Percentiles rank a stretch among this genome's conserved stretches.
Conservation (phyloP, 2,113 vertebrate species). For the Bothrops jararaca region DNA sequence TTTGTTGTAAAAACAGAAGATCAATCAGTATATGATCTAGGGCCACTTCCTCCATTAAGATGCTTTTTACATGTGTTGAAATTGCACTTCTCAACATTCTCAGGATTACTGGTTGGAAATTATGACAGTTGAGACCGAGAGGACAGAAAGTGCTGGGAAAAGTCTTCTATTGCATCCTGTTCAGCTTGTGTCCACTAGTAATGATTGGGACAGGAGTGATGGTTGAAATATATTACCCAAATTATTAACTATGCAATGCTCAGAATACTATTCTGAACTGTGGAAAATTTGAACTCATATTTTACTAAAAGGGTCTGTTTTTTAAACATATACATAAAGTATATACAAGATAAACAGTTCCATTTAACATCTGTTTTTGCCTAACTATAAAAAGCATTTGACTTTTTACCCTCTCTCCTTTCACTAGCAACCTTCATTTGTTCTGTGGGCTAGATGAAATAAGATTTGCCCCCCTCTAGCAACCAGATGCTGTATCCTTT, state of each 20-base stretch:
- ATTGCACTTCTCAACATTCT: background rate
- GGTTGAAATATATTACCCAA: background rate
- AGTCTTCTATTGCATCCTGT: background rate
- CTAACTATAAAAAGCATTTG: conserved; percentile 63
- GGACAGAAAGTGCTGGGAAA: background rate
- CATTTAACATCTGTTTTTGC: conserved; percentile 71
- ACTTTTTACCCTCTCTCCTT: conserved; percentile 64
- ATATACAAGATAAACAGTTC: conserved; percentile 67
- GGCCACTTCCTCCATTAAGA: background rate
- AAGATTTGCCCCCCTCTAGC: conserved; percentile 39
- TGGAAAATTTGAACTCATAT: background rate
- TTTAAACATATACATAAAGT: conserved; percentile 65
- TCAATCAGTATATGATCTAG: background rate
- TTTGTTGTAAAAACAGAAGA: background rate
- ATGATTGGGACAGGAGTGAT: background rate
- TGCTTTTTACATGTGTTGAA: background rate
- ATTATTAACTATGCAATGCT: background rate
- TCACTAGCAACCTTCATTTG: conserved; percentile 62
- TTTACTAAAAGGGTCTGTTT: conserved; percentile 68
- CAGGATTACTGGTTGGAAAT: background rate
- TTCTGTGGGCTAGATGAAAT: conserved; percentile 72
- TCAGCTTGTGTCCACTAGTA: background rate
- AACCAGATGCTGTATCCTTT: conserved; percentile 68
- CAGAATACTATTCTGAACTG: background rate
- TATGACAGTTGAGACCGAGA: background rate